These are phyloP conservation scores for Megalops cyprinoides DNA, from an alignment of 2,797 vertebrate species.

Conservation along the genomic window DNA sequence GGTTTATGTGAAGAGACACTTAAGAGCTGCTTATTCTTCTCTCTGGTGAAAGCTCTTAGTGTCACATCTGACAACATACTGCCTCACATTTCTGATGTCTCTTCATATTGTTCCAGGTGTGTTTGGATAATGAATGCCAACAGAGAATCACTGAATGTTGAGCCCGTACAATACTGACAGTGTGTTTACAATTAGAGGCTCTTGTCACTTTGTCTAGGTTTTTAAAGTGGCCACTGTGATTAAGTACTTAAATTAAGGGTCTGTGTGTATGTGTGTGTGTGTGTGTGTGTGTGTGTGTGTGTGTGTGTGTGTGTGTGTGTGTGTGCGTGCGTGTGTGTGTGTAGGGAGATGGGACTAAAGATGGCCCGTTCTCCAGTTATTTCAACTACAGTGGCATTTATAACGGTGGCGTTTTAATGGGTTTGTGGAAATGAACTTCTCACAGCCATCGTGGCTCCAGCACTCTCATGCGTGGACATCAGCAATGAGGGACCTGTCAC, in stretches of 20 bases:
- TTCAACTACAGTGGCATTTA: neutral
- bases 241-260: neutral
- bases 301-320: too few species aligned
- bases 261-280: too few species aligned
- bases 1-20: slow-evolving; percentile 14
- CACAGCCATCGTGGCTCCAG: too few species aligned
- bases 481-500: slow-evolving; percentile 37
- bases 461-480: neutral
- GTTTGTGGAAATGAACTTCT: neutral
- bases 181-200: neutral
- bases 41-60: slow-evolving; percentile 4
- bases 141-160: neutral
- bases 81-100: neutral
- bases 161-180: neutral
- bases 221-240: neutral
- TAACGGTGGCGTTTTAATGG: neutral
- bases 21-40: slow-evolving; percentile 3
- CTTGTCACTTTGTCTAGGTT: neutral
- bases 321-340: too few species aligned
- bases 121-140: slow-evolving; percentile 3
- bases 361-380: neutral
- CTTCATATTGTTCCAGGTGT: slow-evolving; percentile 8
- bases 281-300: too few species aligned
- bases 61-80: slow-evolving; percentile 25
- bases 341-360: too few species aligned